These are phyloP conservation scores for Apodemia zela DNA, from an alignment of 2,888 invertebrate species.

Conservation along the genomic window DNA sequence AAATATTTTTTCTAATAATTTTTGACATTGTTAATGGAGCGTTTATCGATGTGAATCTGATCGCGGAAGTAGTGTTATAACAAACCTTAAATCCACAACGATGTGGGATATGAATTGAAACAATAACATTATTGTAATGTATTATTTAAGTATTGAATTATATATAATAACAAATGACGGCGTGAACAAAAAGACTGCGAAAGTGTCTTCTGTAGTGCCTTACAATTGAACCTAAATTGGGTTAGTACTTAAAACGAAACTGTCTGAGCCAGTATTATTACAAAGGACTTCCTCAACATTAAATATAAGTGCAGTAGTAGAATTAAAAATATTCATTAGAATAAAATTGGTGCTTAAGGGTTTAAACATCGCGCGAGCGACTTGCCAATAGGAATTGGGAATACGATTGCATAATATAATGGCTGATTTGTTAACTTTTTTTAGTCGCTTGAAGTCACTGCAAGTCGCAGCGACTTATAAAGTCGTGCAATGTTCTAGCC, in stretches of 20 bases:
- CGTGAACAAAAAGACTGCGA: constrained; percentile 48
- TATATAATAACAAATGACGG: constrained; percentile 55
- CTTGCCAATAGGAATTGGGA: not conserved
- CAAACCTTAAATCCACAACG: constrained; percentile 28
- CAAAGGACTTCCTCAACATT: constrained; percentile 23
- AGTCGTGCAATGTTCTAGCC: not conserved
- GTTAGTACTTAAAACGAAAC: constrained; percentile 50
- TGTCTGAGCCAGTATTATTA: constrained; percentile 55
- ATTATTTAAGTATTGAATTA: constrained; percentile 56
- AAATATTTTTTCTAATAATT: constrained; percentile 28
- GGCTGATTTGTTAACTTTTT: not conserved
- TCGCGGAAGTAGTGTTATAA: constrained; percentile 51
- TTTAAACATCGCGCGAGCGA: not conserved
- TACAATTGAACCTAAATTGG: constrained; percentile 39
- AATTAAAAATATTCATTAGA: constrained; percentile 12
- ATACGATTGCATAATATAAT: not conserved
- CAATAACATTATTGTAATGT: constrained; percentile 67
- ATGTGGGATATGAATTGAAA: constrained; percentile 51
- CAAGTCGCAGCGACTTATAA: not conserved
- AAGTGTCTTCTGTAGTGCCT: constrained; percentile 59
- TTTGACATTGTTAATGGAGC: constrained; percentile 40
- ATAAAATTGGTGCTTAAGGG: not conserved
- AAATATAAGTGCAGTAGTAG: constrained; percentile 14
- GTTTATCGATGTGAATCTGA: constrained; percentile 48
- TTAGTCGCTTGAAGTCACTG: not conserved